phyloP scores from a whole-genome alignment of 92 coral and sea anemone species.

The Phymanthus crucifer region DNA sequence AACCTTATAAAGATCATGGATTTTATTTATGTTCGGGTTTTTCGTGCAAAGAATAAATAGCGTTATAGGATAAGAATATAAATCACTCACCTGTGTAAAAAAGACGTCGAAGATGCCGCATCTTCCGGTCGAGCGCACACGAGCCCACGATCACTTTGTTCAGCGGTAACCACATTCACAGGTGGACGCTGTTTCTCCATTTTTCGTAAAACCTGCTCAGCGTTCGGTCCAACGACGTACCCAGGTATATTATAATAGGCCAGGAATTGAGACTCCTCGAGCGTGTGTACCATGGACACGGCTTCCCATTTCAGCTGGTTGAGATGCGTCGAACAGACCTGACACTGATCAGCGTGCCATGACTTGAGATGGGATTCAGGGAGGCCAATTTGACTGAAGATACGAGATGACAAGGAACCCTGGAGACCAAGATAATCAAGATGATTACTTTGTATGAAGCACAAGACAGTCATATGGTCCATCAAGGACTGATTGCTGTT shows the following conservation, averaged over 20 bases:
- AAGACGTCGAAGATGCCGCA: slow-evolving; percentile 54
- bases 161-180: slow-evolving; percentile 63
- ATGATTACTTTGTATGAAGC: background rate
- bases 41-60: background rate
- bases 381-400: slow-evolving; percentile 86
- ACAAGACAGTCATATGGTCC: background rate
- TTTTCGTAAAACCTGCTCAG: slow-evolving; percentile 81
- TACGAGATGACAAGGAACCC: slow-evolving; percentile 97
- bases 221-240: slow-evolving; percentile 84
- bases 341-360: slow-evolving; percentile 92
- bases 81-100: slow-evolving; percentile 69
- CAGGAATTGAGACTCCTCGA: slow-evolving; percentile 94
- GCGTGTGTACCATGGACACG: slow-evolving; percentile 90
- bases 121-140: slow-evolving; percentile 62
- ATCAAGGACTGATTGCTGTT: background rate
- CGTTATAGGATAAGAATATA: background rate
- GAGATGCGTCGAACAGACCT: slow-evolving; percentile 91
- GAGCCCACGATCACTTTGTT: slow-evolving; percentile 66
- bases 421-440: slow-evolving; percentile 28
- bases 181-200: slow-evolving; percentile 58
- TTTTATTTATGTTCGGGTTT: background rate
- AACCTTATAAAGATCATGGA: background rate
- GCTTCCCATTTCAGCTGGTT: slow-evolving; percentile 94
- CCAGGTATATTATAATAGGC: slow-evolving; percentile 94
- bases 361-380: slow-evolving; percentile 93